These are phyloP conservation scores for Megaceryle maxima DNA, from an alignment of 2,113 vertebrate genomes.

Conservation along the genomic window DNA sequence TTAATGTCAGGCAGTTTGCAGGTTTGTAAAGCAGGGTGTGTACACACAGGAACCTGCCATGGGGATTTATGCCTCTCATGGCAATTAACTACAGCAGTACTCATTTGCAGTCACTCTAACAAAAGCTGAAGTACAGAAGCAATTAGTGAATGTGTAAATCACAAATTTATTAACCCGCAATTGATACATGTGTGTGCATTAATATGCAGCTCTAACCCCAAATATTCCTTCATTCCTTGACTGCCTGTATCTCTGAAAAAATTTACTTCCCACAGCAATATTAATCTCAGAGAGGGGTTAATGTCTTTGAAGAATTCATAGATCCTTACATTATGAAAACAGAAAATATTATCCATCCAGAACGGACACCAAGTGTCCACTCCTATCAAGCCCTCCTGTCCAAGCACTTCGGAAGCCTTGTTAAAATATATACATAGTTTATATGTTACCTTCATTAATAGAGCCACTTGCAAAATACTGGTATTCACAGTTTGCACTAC, in stretches of 20 bases:
- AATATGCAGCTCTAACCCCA: not conserved
- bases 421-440: not conserved
- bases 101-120: not conserved
- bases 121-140: not conserved
- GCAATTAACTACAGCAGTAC: not conserved
- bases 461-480: not conserved
- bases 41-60: not conserved
- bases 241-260: not conserved
- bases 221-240: not conserved
- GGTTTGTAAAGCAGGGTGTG: not conserved
- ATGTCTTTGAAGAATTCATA: not conserved
- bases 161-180: not conserved
- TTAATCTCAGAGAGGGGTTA: not conserved
- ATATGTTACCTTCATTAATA: not conserved
- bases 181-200: rapidly evolving
- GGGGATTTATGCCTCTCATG: not conserved
- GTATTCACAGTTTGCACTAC: not conserved
- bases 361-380: not conserved
- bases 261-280: not conserved
- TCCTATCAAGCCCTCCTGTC: not conserved
- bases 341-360: not conserved
- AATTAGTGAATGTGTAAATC: not conserved
- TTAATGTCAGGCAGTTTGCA: not conserved
- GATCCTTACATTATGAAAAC: not conserved
- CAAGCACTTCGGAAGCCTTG: not conserved